Percentiles rank a stretch among this genome's conserved stretches.
These are phyloP conservation scores for Drosophila serrata DNA, from an alignment of 1,140 invertebrate genomes.

Conservation along the genomic window DNA sequence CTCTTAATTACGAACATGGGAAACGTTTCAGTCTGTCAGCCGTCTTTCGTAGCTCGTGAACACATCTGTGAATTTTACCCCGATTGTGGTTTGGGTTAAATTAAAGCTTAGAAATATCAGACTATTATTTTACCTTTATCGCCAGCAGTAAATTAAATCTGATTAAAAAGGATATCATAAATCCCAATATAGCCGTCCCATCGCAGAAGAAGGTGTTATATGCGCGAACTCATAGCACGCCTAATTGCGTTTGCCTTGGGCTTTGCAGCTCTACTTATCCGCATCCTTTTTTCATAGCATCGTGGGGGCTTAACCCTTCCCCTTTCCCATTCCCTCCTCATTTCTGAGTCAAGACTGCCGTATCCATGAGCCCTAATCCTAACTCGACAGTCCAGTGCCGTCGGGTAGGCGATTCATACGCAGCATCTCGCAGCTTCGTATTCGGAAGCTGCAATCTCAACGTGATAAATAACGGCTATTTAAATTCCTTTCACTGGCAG, in stretches of 20 bases:
- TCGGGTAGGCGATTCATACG: conserved; percentile 34
- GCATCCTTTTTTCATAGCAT: background rate
- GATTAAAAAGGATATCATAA: conserved; percentile 72
- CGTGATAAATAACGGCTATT: conserved; percentile 78
- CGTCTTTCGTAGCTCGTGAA: background rate
- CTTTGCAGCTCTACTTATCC: conserved; percentile 16
- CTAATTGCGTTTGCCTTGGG: conserved; percentile 59
- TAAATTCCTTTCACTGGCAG: conserved; percentile 66
- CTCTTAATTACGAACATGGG: background rate
- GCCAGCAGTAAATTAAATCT: conserved; percentile 67
- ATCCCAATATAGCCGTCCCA: conserved; percentile 60
- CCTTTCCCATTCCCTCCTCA: too few species aligned
- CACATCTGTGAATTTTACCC: background rate
- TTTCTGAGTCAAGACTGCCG: background rate
- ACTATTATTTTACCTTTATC: conserved; percentile 71
- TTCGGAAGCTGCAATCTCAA: conserved; percentile 72
- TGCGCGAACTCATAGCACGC: conserved; percentile 16
- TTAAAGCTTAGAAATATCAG: conserved; percentile 4
- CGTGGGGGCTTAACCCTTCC: conserved; percentile 46
- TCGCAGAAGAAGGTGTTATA: conserved; percentile 3
- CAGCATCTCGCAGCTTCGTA: conserved; percentile 49
- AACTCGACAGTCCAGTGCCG: background rate
- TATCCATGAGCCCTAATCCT: conserved; percentile 7
- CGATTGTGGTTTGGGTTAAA: background rate
- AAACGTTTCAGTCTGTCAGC: background rate